phyloP scores from a whole-genome alignment of 2,113 vertebrate species.

The Coreoperca whiteheadi region DNA sequence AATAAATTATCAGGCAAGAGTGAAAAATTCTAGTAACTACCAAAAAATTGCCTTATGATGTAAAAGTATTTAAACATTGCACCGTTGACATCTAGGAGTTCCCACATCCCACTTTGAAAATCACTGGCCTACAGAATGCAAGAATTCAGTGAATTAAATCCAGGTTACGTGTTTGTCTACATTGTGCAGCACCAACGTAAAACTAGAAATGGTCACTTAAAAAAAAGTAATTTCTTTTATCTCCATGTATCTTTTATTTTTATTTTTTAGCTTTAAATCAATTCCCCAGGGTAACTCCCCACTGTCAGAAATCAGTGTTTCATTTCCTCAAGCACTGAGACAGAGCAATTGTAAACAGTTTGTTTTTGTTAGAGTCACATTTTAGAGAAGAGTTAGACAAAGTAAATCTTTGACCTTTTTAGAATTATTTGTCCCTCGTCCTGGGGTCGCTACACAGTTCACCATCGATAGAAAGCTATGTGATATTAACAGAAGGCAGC shows the following conservation, averaged over 20 bases:
- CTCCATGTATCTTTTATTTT: not conserved
- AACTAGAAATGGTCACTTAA: not conserved
- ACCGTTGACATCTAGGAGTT: not conserved
- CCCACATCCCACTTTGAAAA: conserved; percentile 1
- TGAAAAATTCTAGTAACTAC: not conserved
- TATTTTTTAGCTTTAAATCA: conserved; percentile 45
- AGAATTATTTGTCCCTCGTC: conserved; percentile 65
- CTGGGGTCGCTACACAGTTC: conserved; percentile 58
- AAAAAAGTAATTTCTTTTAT: not conserved
- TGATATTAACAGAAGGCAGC: conserved; percentile 68
- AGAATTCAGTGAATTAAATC: conserved; percentile 15
- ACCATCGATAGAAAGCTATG: conserved; percentile 56
- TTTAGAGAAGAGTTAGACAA: conserved; percentile 67
- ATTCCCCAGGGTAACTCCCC: conserved; percentile 35
- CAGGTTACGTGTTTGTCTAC: conserved; percentile 10
- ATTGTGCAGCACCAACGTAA: conserved; percentile 7
- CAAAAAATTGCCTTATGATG: not conserved
- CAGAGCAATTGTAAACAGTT: conserved; percentile 65
- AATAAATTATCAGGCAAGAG: not conserved
- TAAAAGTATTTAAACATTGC: conserved; percentile 6
- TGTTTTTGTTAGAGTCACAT: conserved; percentile 66
- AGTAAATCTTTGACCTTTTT: conserved; percentile 78
- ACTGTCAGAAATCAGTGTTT: conserved; percentile 40
- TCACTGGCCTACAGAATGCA: not conserved
- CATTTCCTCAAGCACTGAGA: conserved; percentile 47